Evolutionary conservation across 2,888 invertebrate species (phyloP), one percentile per base, ranked within the genome.

Genomic region (Scaptomyza reducta): DNA sequence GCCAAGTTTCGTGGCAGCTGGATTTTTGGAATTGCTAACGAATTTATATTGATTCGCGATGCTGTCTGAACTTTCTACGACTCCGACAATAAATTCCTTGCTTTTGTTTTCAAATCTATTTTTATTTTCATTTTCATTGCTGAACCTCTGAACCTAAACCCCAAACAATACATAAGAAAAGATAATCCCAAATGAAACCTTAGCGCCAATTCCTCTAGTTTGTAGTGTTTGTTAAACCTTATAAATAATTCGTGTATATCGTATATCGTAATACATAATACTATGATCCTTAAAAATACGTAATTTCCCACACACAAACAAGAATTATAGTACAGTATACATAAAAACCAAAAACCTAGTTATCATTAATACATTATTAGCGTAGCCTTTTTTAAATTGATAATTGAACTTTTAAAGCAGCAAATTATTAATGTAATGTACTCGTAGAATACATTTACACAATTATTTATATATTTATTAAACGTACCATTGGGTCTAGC

Each of bases 221-320:
- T 67, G 70, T 79, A 79, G 70, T 70, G 70, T 79, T 40, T 79
- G 67, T 71, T 79, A 38, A 41, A 35, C 60, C 53, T 45, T 42
- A 54, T 41, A 55, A 63, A 71, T 57, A n/a, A 66, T 46, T 64
- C 62, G 60, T 72, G 75, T 78, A 75, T 78, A 75, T 79, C 77
- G 76, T 78, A 72, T 76, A 59, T 67, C 50, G 61, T 74, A 46
- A 46, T 54, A 40, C 55, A 46, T 46, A 55, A 31, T 5, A 35
- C 6, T 6, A 38, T 38, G 46, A 13, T 13, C 56, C 31, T 14
- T 18, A 9, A 18, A 40, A 22, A 67, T 58, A 58, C 27, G 9
- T 40, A 25, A 44, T 16, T 29, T 27, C 6, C 27, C 38, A 40
- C 47, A 59, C 41, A 56, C 46, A 68, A 49, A 49, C 49, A 49